These are phyloP conservation scores for Colletes gigas DNA, from an alignment of 1,140 invertebrate species.

Conservation along the genomic window DNA sequence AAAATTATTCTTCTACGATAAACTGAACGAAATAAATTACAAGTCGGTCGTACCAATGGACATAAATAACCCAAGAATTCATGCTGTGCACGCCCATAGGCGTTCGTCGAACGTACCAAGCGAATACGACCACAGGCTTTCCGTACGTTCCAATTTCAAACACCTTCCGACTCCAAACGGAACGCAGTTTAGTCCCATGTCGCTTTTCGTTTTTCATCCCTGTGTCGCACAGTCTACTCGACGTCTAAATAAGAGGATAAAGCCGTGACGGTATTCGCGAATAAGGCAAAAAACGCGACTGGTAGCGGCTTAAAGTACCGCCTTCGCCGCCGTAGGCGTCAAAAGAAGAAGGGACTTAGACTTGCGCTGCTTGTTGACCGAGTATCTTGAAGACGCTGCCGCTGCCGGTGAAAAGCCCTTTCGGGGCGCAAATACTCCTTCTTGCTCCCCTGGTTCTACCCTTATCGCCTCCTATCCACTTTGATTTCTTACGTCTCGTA, in stretches of 20 bases:
- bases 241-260: conserved; percentile 38
- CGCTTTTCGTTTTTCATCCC: background rate
- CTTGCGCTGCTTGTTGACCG: conserved; percentile 43
- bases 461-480: conserved; percentile 15
- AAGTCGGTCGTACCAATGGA: too few relatives aligned
- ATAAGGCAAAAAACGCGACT: conserved; percentile 23
- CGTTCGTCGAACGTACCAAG: too few relatives aligned
- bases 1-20: too few relatives aligned
- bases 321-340: conserved; percentile 17
- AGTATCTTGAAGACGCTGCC: conserved; percentile 24
- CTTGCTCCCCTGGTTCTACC: background rate
- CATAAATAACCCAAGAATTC: too few relatives aligned
- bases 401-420: conserved; percentile 18
- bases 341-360: conserved; percentile 43
- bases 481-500: conserved; percentile 40
- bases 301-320: conserved; percentile 40
- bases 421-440: conserved; percentile 22
- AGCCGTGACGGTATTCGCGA: conserved; percentile 28
- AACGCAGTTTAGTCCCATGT: background rate
- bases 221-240: background rate
- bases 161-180: too few relatives aligned
- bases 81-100: too few relatives aligned
- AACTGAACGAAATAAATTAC: too few relatives aligned
- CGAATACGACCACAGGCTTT: too few relatives aligned
- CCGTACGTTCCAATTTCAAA: too few relatives aligned